These are phyloP conservation scores for Rhopalosiphum padi DNA, from an alignment of 1,140 invertebrate genomes.

Conservation along the genomic window DNA sequence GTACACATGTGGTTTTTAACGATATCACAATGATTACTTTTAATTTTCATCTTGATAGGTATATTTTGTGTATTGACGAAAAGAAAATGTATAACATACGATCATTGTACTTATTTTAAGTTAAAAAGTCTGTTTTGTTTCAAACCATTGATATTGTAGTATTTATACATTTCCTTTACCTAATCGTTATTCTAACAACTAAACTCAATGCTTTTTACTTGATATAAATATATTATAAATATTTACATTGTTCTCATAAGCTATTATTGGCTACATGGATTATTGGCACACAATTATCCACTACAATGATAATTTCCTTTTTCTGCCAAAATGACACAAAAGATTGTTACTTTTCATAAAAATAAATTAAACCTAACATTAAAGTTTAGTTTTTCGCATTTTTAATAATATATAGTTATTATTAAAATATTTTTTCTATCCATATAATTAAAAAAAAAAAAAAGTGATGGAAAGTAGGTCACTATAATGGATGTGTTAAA, in stretches of 20 bases:
- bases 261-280: not conserved
- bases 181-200: not conserved
- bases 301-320: not conserved
- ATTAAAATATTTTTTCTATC: not conserved
- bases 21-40: not conserved
- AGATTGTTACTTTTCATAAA: not conserved
- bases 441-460: not conserved
- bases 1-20: not conserved
- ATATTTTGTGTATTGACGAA: not conserved
- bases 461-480: too few relatives aligned
- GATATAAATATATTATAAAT: not conserved
- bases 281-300: not conserved
- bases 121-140: not conserved
- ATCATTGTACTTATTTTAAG: not conserved
- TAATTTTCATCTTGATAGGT: constrained; percentile 13
- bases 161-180: not conserved
- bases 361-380: not conserved
- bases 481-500: too few relatives aligned
- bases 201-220: not conserved
- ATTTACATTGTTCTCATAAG: not conserved
- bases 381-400: not conserved
- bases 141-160: not conserved
- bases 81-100: not conserved
- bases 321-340: not conserved
- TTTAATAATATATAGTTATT: not conserved